Base-by-base conservation (phyloP, 2,113 vertebrate species). In the Romanogobio albipinnatus region DNA sequence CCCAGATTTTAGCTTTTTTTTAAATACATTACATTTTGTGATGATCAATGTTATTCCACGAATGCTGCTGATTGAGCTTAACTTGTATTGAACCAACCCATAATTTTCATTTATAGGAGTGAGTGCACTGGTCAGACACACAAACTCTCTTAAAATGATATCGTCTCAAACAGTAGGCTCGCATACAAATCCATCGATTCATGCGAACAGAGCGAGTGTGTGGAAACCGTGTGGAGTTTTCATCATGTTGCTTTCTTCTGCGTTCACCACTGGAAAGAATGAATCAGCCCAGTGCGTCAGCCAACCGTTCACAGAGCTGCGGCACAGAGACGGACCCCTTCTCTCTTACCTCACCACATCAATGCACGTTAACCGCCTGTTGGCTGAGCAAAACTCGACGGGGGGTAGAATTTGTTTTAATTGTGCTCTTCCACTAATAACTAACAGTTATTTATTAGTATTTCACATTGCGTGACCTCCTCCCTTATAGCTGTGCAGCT, bases 361-460 rank as follows among this genome's bases (percentile, higher is more conserved):
- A 87, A 51, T 87, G 83, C 85, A 73, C 79, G 74, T 86, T 90
- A 88, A 87, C 88, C 88, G 89, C 73, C 87, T 87, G 87, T 74
- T 86, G 88, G 86, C 85, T 86, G 76, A 88, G 89, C 86, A 84
- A 85, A 86, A 86, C 88, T 89, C 88, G 70, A 74, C 19, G 83
- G 85, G 86, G 83, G 84, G 90, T 80, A 83, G 89, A 87, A 89
- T 91, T 81, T 6, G 87, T 86, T 94, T 92, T 92, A 94, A 93
- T 94, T 91, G 91, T 85, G 79, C 45, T 53, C 85, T 88, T 91
- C 68, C 9, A 1, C 86, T 87, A 87, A 90, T 91, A 92, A 87
- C 90, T n/a, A 81, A 87, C 85, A 77, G 90, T 90, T 92, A 89
- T 94, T 91, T 92, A 88, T 91, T 90, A 92, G 39, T 56, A 86